A percentile compares a stretch with the other conserved stretches of the same genome.
These are phyloP conservation scores for Chrysotoxum bicinctum DNA, from an alignment of 2,888 invertebrate genomes.

Conservation along the genomic window DNA sequence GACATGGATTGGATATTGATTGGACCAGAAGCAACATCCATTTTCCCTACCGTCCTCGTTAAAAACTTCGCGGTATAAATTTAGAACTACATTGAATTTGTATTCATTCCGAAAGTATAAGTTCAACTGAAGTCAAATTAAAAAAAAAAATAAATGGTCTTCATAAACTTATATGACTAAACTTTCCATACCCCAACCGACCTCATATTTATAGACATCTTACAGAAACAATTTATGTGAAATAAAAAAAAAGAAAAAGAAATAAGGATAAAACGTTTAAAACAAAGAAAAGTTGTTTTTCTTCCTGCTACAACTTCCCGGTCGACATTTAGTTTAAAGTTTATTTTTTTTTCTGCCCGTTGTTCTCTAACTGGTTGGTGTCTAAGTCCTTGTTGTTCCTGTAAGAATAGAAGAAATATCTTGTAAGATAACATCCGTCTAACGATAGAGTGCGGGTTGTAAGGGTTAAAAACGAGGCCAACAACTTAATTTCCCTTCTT, in stretches of 20 bases:
- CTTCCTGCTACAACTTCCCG: conserved; percentile 1
- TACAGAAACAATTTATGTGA: background rate
- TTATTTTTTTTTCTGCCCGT: background rate
- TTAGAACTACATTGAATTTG: background rate
- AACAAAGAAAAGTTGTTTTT: background rate
- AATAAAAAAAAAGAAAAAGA: background rate
- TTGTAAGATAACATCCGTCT: conserved; percentile 9
- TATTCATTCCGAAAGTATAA: no score
- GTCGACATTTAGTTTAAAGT: conserved; percentile 15
- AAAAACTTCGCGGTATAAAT: no score
- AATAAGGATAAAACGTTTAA: conserved; percentile 7
- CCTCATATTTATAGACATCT: background rate
- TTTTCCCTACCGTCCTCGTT: no score
- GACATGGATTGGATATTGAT: no score
- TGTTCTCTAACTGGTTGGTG: background rate
- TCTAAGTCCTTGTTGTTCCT: background rate
- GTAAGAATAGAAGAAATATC: background rate
- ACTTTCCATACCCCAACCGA: background rate
- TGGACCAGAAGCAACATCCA: no score
- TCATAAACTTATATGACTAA: background rate
- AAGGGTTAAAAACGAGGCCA: conserved; percentile 55
- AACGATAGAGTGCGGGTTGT: conserved; percentile 22
- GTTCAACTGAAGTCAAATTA: background rate
- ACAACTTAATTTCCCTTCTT: conserved; percentile 67
- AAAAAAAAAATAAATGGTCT: background rate